Conservation (phyloP, 2,113 vertebrate genomes). For the Callospermophilus lateralis region DNA sequence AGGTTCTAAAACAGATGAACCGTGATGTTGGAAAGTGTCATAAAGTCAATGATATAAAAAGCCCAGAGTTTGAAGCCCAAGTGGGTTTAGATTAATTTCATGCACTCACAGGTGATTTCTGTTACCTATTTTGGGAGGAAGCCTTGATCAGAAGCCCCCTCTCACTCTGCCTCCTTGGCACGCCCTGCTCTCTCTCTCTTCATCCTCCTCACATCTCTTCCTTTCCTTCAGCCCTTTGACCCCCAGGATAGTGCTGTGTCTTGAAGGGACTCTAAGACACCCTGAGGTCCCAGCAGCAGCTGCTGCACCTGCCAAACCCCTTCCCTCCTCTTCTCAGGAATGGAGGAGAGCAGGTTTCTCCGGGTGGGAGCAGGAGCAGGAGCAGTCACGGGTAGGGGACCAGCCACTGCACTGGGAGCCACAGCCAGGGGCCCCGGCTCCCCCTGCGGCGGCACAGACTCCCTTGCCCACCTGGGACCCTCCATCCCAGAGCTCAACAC, state of each 20-base stretch:
- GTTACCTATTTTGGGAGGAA: constrained; percentile 29
- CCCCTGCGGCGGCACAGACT: neutral
- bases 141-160: neutral
- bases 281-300: too few relatives aligned
- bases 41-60: constrained; percentile 48
- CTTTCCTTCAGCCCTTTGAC: neutral
- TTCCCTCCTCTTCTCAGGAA: neutral
- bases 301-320: neutral
- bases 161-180: constrained; percentile 29
- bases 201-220: neutral
- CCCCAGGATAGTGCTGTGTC: neutral
- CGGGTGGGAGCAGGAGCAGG: neutral
- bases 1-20: constrained; percentile 35
- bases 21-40: neutral
- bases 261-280: neutral
- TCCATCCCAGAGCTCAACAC: neutral
- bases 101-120: constrained; percentile 16
- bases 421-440: neutral
- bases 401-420: neutral
- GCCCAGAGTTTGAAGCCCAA: constrained; percentile 26
- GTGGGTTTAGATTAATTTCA: constrained; percentile 44
- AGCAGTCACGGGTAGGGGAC: neutral
- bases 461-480: neutral
- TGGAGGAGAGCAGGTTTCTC: neutral
- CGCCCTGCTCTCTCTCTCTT: neutral